Evolutionary conservation across 1,140 invertebrate species (phyloP), one percentile per base, ranked within the genome.

Genomic region (Macrobrachium nipponense): DNA sequence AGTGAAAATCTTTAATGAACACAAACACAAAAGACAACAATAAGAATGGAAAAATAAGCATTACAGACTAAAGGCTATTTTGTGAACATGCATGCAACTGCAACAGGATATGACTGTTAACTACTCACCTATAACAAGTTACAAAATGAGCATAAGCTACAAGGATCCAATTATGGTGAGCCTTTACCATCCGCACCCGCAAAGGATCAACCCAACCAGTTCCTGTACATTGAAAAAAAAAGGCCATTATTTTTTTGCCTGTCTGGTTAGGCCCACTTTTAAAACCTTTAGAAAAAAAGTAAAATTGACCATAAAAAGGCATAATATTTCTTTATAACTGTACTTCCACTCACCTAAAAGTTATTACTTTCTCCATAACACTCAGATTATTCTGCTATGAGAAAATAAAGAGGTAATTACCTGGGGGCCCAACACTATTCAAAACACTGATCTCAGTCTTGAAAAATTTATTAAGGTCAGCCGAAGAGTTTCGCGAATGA

Each of bases 131-230:
- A 91, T 98, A 99, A 90, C 97, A 98, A 81, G 96, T 96, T 17
- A 99, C 96, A 92, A 97, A 98, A 92, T 99, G 97, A 73, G 96
- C 95, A 91, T 98, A 99, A 15, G 97, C 97, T 58, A 98, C 97
- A 82, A 96, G 97, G 89, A 99, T 97, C 96, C 97, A 99, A 91
- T 99, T 99, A 91, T 99, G 97, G 93, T 99, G 98, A 18, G 98
- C 98, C 91, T 97, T 97, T 83, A 99, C 96, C 88, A 99, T 97
- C 91, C 97, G 95, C 64, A 98, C 97, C 89, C 96, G 93, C 89
- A 97, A 90, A 60, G 96, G 96, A 91, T 98, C 96, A 18, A 95
- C 93, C 95, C 96, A 97, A 64, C 79, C 73, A 51, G 88, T 89
- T 17, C 88, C 88, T 89, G 82, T 5, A 62, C n/a, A 75, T 20